Percentiles rank a stretch among this genome's conserved stretches.
Evolutionary conservation across 2,888 invertebrate species (phyloP).

Genomic region (Argyra leucocephala): DNA sequence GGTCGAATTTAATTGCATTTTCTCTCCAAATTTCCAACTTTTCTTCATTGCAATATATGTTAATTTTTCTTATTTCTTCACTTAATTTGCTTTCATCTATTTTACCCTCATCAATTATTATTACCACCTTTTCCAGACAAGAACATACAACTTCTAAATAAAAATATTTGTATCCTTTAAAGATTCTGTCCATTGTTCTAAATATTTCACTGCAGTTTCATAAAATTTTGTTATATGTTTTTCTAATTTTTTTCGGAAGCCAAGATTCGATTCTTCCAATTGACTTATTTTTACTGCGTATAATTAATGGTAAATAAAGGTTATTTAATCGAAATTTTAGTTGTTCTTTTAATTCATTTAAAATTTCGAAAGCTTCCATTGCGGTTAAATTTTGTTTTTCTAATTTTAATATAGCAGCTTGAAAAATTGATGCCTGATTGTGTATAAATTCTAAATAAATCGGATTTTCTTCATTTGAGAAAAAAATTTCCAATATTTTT

Average conservation of each 20-base stretch:
- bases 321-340: conserved; percentile 17
- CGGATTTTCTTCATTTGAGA: conserved; percentile 8
- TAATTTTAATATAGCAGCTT: conserved; percentile 20
- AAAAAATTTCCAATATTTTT: conserved; percentile 13
- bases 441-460: conserved; percentile 19
- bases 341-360: conserved; percentile 8
- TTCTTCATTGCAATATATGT: conserved; percentile 18
- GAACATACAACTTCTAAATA: conserved; percentile 13
- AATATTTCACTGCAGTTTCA: conserved; percentile 18
- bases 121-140: conserved; percentile 18
- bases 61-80: conserved; percentile 20
- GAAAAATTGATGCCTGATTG: conserved; percentile 19
- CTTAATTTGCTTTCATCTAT: conserved; percentile 17
- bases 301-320: conserved; percentile 19
- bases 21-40: conserved; percentile 14
- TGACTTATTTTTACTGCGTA: conserved; percentile 18
- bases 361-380: conserved; percentile 18
- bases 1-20: conserved; percentile 19
- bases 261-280: conserved; percentile 18
- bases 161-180: conserved; percentile 18
- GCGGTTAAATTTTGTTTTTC: conserved; percentile 20
- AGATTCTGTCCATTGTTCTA: conserved; percentile 18
- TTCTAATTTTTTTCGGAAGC: conserved; percentile 2
- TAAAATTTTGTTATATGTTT: conserved; percentile 17
- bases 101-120: conserved; percentile 18